phyloP scores from a whole-genome alignment of 2,113 vertebrate genomes.

The Aldabrachelys gigantea region DNA sequence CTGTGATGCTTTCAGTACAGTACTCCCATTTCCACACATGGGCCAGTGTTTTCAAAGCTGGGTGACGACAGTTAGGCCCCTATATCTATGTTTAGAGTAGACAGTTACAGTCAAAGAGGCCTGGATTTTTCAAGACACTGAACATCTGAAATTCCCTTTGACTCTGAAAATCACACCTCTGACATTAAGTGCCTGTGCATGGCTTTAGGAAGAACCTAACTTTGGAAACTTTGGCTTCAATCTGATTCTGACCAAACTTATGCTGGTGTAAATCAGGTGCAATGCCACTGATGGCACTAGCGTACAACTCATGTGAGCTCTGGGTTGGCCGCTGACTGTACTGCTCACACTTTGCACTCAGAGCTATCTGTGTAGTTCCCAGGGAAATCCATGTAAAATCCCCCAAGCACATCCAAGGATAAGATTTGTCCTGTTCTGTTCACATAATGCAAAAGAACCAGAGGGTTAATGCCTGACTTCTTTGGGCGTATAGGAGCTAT shows the following conservation, averaged over 20 bases:
- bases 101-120: not conserved
- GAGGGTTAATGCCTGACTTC: constrained; percentile 66
- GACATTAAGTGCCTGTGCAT: accelerated
- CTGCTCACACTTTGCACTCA: constrained; percentile 44
- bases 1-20: not conserved
- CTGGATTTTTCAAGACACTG: constrained; percentile 17
- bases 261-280: not conserved
- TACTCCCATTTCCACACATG: not conserved
- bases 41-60: not conserved
- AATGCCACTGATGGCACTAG: not conserved
- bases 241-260: not conserved
- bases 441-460: constrained; percentile 28
- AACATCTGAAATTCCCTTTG: constrained; percentile 61
- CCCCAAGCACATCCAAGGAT: constrained; percentile 42
- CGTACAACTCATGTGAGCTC: constrained; percentile 24
- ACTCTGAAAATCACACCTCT: not conserved
- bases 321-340: constrained; percentile 56
- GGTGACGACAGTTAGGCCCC: not conserved
- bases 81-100: not conserved
- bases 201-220: not conserved
- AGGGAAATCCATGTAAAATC: constrained; percentile 51
- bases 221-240: not conserved
- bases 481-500: constrained; percentile 27
- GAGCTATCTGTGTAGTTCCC: constrained; percentile 32
- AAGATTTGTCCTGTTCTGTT: constrained; percentile 65